Conservation (phyloP, 2,113 vertebrate species). For the Serilophus lunatus region DNA sequence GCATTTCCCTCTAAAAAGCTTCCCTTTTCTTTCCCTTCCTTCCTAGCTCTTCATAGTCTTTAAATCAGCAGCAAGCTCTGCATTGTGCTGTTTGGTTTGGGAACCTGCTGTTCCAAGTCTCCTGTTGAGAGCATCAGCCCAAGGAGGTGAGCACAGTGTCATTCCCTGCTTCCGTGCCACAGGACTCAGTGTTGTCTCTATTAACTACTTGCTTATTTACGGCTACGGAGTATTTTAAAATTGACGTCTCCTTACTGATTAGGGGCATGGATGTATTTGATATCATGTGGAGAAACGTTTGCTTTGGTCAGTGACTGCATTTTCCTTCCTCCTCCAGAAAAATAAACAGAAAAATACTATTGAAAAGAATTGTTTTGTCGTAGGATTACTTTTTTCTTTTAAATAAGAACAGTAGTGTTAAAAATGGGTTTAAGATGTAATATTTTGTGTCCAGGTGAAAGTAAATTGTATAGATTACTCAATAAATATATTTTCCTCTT, state of each 20-base stretch:
- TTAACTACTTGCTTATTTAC: neutral
- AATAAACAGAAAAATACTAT: neutral
- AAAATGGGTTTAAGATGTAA: neutral
- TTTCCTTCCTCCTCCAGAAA: neutral
- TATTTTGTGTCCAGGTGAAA: neutral
- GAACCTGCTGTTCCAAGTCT: neutral
- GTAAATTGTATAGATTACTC: neutral
- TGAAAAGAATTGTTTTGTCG: neutral
- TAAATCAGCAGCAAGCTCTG: neutral
- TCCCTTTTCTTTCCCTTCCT: neutral
- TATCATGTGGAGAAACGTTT: neutral
- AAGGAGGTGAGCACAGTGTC: neutral
- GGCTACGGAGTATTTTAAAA: neutral
- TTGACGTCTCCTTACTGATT: neutral
- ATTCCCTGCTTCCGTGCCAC: neutral
- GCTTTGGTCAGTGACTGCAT: neutral
- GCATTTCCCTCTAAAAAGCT: neutral
- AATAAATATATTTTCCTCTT: neutral
- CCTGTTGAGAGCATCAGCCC: neutral
- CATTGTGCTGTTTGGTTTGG: neutral
- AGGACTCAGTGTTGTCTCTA: neutral
- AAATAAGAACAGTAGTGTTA: neutral
- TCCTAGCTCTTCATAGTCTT: neutral
- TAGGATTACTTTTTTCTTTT: neutral
- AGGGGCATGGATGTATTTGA: neutral